A percentile compares a stretch with the other conserved stretches of the same genome.
Evolutionary conservation across 2,797 vertebrate genomes (phyloP).

Genomic region (Manis javanica): DNA sequence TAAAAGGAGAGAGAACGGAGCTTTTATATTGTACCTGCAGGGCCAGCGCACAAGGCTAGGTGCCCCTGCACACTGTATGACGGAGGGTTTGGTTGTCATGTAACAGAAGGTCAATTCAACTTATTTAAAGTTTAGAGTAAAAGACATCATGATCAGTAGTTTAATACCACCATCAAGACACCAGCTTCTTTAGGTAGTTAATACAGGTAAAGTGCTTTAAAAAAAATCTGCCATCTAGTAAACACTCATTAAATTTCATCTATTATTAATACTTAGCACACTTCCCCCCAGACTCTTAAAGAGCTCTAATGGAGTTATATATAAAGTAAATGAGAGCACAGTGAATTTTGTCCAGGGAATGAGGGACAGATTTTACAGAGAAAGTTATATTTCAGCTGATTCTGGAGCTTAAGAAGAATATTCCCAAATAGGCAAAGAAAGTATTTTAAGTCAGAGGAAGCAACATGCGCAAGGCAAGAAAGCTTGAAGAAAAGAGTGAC

Average conservation of each 20-base stretch:
- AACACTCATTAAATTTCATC: neutral
- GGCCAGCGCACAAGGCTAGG: neutral
- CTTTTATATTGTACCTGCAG: neutral
- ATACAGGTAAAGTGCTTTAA: neutral
- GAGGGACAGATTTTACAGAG: neutral
- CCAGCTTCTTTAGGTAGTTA: neutral
- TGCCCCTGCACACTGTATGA: neutral
- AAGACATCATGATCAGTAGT: neutral
- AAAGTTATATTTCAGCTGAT: neutral
- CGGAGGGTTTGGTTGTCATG: neutral
- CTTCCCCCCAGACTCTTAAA: neutral
- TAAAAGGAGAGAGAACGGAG: neutral
- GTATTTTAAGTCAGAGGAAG: neutral
- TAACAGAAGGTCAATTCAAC: neutral
- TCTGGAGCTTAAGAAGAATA: neutral
- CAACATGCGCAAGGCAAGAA: neutral
- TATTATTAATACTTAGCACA: neutral
- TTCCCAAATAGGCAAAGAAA: neutral
- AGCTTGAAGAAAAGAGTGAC: neutral
- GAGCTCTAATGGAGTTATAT: neutral
- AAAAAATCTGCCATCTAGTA: neutral
- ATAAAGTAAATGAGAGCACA: neutral
- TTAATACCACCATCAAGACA: neutral
- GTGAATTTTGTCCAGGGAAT: neutral
- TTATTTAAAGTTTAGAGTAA: constrained; percentile 7